Percentiles rank a stretch among this genome's conserved stretches.
phyloP scores from a whole-genome alignment of 1,140 invertebrate genomes.

The Drusus annulatus region DNA sequence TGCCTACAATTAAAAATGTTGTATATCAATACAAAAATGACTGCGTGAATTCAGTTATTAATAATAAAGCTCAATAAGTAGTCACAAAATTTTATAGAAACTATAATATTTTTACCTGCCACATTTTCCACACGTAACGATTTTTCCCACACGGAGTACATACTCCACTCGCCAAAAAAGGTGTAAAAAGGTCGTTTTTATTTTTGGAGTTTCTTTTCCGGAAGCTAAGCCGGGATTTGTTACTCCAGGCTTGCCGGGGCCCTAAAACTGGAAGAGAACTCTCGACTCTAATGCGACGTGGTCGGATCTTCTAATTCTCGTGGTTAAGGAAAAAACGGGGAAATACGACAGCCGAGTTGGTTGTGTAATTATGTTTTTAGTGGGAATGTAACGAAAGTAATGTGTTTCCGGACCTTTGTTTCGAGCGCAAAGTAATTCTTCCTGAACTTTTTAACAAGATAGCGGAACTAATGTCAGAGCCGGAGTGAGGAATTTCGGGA shows the following conservation, averaged over 20 bases:
- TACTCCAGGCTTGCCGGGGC: slow-evolving; percentile 15
- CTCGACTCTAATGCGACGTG: background rate
- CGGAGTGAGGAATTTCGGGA: too few relatives aligned
- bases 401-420: too few relatives aligned
- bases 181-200: slow-evolving; percentile 12
- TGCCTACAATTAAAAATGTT: too few relatives aligned
- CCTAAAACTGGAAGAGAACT: slow-evolving; percentile 6
- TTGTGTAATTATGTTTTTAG: too few relatives aligned
- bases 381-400: too few relatives aligned
- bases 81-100: background rate
- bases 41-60: too few relatives aligned
- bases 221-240: slow-evolving; percentile 27
- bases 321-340: background rate
- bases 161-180: background rate
- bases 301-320: background rate
- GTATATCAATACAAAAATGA: too few relatives aligned
- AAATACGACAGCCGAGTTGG: background rate
- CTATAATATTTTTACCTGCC: background rate
- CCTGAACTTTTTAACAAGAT: too few relatives aligned
- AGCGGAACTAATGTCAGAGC: too few relatives aligned
- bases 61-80: too few relatives aligned
- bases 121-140: background rate
- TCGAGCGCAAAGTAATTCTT: too few relatives aligned
- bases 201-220: slow-evolving; percentile 5
- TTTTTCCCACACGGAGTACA: background rate